Base-by-base conservation (phyloP, 2,797 vertebrate genomes). In the Luscinia luscinia region DNA sequence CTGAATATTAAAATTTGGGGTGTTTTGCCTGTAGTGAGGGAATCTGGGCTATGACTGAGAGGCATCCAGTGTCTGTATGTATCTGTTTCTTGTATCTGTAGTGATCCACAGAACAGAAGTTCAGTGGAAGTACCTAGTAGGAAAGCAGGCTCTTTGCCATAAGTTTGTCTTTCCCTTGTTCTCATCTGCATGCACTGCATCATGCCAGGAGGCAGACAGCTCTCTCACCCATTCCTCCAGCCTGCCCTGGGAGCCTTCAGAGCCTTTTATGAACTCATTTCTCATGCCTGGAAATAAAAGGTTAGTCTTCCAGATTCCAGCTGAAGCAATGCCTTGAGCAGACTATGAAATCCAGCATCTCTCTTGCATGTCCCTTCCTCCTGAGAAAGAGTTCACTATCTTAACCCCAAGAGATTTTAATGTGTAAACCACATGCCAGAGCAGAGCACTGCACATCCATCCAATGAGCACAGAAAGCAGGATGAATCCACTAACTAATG, bases 31-130 rank as follows among this genome's bases (percentile, higher is more conserved):
- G 3, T 32, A 21, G 8, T 43, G 28, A 34, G 12, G 28, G 46
- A 59, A 32, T 45, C 30, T 34, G 20, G 24, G 36, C 14, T 72
- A 27, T 1, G 4, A 11, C 48, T 55, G 32, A 75, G n/a, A 64
- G 26, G 40, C 0, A 0, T 4, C 2, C 17, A 30, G 23, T 52
- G 55, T 46, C 45, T 46, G 46, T 12, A 46, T 46, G 46, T 46
- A 46, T 46, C 46, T 23, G 22, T 45, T 89, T 67, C 13, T 7
- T 26, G 15, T 30, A 9, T 28, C 24, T 57, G 7, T 28, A 51
- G 15, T 16, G 34, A 73, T 59, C 34, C 28, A 55, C 43, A 61
- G 32, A 81, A 54, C 52, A 92, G 49, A 94, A 74, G 34, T 14
- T 67, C 16, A 7, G 49, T 67, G 46, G n/a, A 75, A 91, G 23